Base-by-base conservation (phyloP, 2,113 vertebrate species). In the Corythoichthys haematopterus region DNA sequence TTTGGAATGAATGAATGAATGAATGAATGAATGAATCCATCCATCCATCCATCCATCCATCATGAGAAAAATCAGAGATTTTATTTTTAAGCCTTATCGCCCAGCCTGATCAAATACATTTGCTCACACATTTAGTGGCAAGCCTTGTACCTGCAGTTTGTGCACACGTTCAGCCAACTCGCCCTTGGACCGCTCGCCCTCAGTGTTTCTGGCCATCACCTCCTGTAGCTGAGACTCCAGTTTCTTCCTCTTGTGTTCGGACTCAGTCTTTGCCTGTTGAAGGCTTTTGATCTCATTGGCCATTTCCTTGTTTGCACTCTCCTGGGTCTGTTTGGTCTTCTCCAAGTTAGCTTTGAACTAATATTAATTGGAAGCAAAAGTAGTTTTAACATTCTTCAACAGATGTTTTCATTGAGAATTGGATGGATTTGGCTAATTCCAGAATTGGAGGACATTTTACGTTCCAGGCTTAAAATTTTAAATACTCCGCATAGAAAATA, bases 181-280 rank as follows among this genome's bases (percentile, higher is more conserved):
- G 37, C 84, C 89, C 72, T 94, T 93, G 64, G 92, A 76, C 16
- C 92, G 83, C 71, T 99, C 97, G 0, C 95, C 95, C 81, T 99
- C 97, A 0, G 92, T 86, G 75, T 93, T 90, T 57, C 96, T 94
- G 78, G 94, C 87, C 3, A 92, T 94, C 1, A 94, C 85, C 87
- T 99, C 97, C 80, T 98, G 97, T 13, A 98, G 94, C 83, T 98
- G 97, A 1, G 88, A 85, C 72, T 99, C 97, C 6, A 98, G 92
- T 59, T 98, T 98, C 91, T 99, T 99, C 87, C 97, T 93, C 92
- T 96, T 98, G 86, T 98, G 94, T 62, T 99, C 97, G 0, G 97
- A 97, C 72, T 99, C 97, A 0, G 86, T 83, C 90, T 96, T 97
- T 2, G 92, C 90, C 85, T 99, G 97, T 89, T 98, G 96, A 72